Conservation (phyloP, 2,888 invertebrate genomes). For the Andricus quercusramuli region DNA sequence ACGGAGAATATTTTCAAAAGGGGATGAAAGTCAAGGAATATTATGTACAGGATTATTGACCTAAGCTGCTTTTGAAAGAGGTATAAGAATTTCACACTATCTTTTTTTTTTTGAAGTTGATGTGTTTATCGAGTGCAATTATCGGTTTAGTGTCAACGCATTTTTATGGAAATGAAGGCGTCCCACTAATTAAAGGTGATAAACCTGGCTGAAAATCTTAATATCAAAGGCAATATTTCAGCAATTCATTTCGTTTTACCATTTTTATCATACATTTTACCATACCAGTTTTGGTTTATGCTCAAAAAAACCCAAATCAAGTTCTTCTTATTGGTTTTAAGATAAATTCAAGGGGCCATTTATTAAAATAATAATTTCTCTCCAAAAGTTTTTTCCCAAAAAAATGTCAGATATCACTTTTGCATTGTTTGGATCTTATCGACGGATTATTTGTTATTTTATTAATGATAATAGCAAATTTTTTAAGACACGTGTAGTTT, state of each 20-base stretch:
- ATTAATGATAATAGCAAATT: no score
- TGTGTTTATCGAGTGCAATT: constrained; percentile 5
- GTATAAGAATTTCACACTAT: background rate
- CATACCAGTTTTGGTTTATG: no score
- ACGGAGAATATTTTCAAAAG: background rate
- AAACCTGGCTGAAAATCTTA: background rate
- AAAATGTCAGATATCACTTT: no score
- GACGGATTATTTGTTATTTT: no score
- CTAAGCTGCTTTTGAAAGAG: constrained; percentile 6
- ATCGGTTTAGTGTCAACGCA: background rate
- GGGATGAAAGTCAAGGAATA: constrained; percentile 11
- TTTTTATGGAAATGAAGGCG: background rate
- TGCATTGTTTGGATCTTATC: no score
- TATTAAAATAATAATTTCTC: no score
- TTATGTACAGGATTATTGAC: constrained; percentile 19
- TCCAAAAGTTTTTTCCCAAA: no score
- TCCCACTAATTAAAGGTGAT: background rate
- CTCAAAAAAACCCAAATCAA: no score
- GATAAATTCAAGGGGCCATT: no score
- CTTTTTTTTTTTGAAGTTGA: background rate
- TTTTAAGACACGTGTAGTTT: no score
- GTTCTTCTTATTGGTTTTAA: no score
- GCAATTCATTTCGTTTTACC: background rate
- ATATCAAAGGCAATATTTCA: background rate
- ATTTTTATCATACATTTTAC: no score